These are phyloP conservation scores for Lagria hirta DNA, from an alignment of 2,888 invertebrate genomes.

Conservation along the genomic window DNA sequence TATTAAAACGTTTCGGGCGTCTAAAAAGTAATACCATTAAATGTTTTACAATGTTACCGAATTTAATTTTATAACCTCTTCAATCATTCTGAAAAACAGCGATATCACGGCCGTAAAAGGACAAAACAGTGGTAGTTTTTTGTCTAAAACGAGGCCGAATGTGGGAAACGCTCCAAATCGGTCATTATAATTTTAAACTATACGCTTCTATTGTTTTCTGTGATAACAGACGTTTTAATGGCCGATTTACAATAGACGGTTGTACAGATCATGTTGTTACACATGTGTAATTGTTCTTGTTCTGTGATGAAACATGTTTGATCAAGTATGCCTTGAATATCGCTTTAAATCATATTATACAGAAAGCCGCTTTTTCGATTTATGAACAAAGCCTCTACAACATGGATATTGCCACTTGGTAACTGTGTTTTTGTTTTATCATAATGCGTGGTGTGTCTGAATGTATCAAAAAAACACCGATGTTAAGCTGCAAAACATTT, in stretches of 20 bases:
- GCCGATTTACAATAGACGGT: conserved; percentile 11
- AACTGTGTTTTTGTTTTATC: no score
- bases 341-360: conserved; percentile 10
- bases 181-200: conserved; percentile 16
- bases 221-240: conserved; percentile 11
- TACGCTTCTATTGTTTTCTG: conserved; percentile 1
- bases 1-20: conserved; percentile 42
- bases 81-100: conserved; percentile 39
- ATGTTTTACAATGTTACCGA: conserved; percentile 46
- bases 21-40: conserved; percentile 49
- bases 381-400: conserved; percentile 5
- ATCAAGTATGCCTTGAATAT: conserved; percentile 16
- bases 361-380: conserved; percentile 17
- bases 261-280: no score
- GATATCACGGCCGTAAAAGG: conserved; percentile 34
- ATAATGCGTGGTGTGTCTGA: no score
- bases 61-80: conserved; percentile 46
- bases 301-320: conserved; percentile 22
- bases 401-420: no score
- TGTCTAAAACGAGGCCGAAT: conserved; percentile 30
- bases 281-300: conserved; percentile 25
- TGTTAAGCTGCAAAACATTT: no score
- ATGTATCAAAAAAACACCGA: no score
- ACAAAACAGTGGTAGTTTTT: conserved; percentile 35
- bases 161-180: conserved; percentile 31